Evolutionary conservation across 2,888 invertebrate species (phyloP), one percentile per base, ranked within the genome.

Genomic region (Athrips mouffetella): DNA sequence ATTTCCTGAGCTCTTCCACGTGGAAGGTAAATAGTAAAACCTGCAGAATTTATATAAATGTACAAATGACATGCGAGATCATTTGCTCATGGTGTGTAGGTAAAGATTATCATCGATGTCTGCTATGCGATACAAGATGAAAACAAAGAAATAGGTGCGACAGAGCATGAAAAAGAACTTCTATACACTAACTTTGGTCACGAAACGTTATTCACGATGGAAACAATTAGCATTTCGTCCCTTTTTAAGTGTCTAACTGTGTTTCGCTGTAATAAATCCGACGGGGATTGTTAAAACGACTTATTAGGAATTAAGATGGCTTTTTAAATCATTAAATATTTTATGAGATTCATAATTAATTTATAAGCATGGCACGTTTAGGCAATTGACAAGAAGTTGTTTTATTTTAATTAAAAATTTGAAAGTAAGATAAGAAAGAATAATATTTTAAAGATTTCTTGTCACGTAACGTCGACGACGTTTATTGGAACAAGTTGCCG

Each of bases 181-280:
- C 13, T 29, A 27, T 33, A 20, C 15, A 46, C 37, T 31, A 48
- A 31, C 20, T 21, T 23, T 30, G 20, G 42, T 16, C 11, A 16
- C 18, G 29, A 41, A 46, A 31, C 16, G 20, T 46, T 42, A 40
- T 47, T 35, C 40, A 23, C 41, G 41, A 42, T 35, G 31, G 35
- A 49, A 45, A 46, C 50, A 47, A 50, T 50, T 50, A 47, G 46
- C n/a, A 41, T 27, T 47, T 47, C 23, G 50, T 29, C 41, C 47
- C 23, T 46, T 47, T 39, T 50, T 21, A 23, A 48, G 46, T 47
- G 45, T 49, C 40, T 27, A 42, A 48, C 33, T 42, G 42, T 42
- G 42, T 49, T 46, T 42, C 6, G 20, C 39, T 35, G 41, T 29
- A 50, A 50, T 42, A 42, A 35, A 35, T 49, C 20, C 20, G 42